Evolutionary conservation across 1,140 invertebrate genomes (phyloP).

Genomic region (Drosophila ananassae): DNA sequence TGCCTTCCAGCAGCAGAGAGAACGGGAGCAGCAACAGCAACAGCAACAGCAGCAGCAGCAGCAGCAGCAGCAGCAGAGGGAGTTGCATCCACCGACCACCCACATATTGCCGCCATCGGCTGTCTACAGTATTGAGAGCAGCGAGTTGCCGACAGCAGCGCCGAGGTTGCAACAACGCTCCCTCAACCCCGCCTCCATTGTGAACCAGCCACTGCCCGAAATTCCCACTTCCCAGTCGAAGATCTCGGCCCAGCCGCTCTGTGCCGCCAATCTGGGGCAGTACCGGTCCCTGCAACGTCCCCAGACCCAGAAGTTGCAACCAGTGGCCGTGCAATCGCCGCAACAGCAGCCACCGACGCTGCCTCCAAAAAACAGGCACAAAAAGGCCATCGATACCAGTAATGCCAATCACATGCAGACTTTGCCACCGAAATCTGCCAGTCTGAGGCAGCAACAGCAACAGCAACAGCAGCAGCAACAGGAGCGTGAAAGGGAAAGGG

Average conservation of each 20-base stretch:
- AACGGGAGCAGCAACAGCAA: slow-evolving; percentile 46
- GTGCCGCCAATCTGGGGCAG: slow-evolving; percentile 78
- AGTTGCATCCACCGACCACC: slow-evolving; percentile 78
- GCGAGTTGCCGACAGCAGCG: slow-evolving; percentile 55
- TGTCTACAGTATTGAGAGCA: slow-evolving; percentile 82
- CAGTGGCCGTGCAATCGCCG: slow-evolving; percentile 26
- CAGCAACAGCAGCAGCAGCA: slow-evolving; percentile 55
- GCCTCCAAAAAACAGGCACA: slow-evolving; percentile 83
- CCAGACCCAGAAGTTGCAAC: slow-evolving; percentile 58
- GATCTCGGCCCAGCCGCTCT: slow-evolving; percentile 79
- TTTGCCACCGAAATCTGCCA: slow-evolving; percentile 73
- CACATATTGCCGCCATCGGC: slow-evolving; percentile 80
- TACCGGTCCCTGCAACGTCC: slow-evolving; percentile 82
- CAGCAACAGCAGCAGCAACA: slow-evolving; percentile 27
- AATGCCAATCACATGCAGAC: slow-evolving; percentile 79
- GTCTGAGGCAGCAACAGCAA: slow-evolving; percentile 57
- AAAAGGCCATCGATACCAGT: slow-evolving; percentile 42
- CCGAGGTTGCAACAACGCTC: slow-evolving; percentile 67
- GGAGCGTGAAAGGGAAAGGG: slow-evolving; percentile 48
- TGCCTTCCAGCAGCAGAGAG: slow-evolving; percentile 48
- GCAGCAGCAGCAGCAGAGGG: slow-evolving; percentile 59
- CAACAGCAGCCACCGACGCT: slow-evolving; percentile 75
- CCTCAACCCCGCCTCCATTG: slow-evolving; percentile 78
- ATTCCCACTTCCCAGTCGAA: slow-evolving; percentile 76
- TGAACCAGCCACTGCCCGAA: slow-evolving; percentile 82